Evolutionary conservation across 2,888 invertebrate species (phyloP).

Genomic region (Eupsilia transversa): DNA sequence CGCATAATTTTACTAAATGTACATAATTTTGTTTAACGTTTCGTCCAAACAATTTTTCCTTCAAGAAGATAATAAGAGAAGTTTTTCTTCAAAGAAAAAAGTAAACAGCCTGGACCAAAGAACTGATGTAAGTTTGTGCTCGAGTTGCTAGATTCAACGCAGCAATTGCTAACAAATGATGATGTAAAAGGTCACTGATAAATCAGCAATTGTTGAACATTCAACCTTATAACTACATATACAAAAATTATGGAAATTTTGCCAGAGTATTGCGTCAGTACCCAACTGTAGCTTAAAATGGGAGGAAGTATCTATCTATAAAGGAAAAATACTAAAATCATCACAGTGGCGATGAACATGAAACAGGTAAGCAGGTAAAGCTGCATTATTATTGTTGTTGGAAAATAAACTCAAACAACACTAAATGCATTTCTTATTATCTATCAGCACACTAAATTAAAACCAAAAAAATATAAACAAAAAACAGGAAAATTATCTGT

Average conservation of each 20-base stretch:
- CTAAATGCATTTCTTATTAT: conserved; percentile 10
- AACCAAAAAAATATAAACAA: conserved; percentile 37
- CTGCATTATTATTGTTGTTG: not conserved
- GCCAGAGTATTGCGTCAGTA: not conserved
- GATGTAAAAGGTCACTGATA: conserved; percentile 22
- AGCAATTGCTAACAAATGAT: conserved; percentile 32
- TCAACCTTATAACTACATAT: not conserved
- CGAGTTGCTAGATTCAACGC: conserved; percentile 17
- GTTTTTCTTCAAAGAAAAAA: not conserved
- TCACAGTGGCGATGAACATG: not conserved
- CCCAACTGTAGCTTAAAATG: not conserved
- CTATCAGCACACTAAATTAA: conserved; percentile 18
- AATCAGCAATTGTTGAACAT: not conserved
- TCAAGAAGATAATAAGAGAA: not conserved
- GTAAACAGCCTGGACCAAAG: conserved; percentile 6
- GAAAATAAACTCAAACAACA: conserved; percentile 2
- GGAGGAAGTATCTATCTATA: not conserved
- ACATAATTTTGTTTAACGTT: not conserved
- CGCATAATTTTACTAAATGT: not conserved
- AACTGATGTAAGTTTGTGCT: conserved; percentile 28
- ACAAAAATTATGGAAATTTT: conserved; percentile 1
- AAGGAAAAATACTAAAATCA: not conserved
- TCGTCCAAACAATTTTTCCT: not conserved
- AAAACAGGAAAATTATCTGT: conserved; percentile 57
- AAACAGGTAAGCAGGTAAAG: not conserved